These are phyloP conservation scores for Brachionichthys hirsutus DNA, from an alignment of 2,113 vertebrate genomes.

Conservation along the genomic window DNA sequence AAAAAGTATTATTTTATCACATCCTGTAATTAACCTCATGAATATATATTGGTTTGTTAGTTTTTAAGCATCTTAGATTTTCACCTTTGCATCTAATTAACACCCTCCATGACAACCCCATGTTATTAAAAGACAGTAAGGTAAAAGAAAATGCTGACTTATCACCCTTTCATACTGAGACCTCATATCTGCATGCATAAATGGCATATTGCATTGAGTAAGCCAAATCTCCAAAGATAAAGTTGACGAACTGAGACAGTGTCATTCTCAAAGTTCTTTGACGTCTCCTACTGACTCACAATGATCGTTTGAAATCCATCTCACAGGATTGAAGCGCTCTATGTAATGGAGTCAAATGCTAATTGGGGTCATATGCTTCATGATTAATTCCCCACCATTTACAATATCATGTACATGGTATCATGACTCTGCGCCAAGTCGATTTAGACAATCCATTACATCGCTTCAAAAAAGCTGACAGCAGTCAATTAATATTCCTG, in stretches of 20 bases:
- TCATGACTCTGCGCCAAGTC: slow-evolving; percentile 46
- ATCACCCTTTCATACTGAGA: slow-evolving; percentile 27
- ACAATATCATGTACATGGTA: slow-evolving; percentile 52
- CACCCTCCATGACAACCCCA: slow-evolving; percentile 60
- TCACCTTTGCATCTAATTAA: slow-evolving; percentile 75
- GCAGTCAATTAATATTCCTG: slow-evolving; percentile 58
- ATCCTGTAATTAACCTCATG: slow-evolving; percentile 77
- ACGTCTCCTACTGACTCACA: slow-evolving; percentile 52
- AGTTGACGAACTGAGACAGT: slow-evolving; percentile 38
- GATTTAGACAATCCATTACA: slow-evolving; percentile 56
- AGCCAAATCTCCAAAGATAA: slow-evolving; percentile 46
- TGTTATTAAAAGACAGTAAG: slow-evolving; percentile 54
- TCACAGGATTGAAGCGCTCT: slow-evolving; percentile 43
- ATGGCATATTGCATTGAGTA: slow-evolving; percentile 25
- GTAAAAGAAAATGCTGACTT: slow-evolving; percentile 61
- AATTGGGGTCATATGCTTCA: slow-evolving; percentile 67
- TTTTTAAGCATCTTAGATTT: slow-evolving; percentile 66
- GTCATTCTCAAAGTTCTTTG: slow-evolving; percentile 47
- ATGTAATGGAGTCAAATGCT: slow-evolving; percentile 57
- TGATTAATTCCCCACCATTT: slow-evolving; percentile 58
- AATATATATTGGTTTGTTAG: slow-evolving; percentile 77
- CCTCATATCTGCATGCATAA: slow-evolving; percentile 34
- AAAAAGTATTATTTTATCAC: slow-evolving; percentile 68
- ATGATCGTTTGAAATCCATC: slow-evolving; percentile 63
- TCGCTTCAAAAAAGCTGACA: slow-evolving; percentile 56